Conservation (phyloP, 2,113 vertebrate genomes). For the Solea solea region DNA sequence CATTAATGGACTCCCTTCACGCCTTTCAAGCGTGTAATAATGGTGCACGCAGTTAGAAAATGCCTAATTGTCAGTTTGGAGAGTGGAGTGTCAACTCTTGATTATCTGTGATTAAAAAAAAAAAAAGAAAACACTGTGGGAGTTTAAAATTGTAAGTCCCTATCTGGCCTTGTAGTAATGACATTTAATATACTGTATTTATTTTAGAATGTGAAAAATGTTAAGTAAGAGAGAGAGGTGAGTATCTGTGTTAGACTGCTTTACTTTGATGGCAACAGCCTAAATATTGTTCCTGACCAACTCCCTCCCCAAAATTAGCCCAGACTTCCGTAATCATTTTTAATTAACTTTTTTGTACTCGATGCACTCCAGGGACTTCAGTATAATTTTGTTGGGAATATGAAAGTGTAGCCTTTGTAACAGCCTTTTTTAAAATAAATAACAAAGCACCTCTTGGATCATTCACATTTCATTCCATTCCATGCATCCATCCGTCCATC, state of each 20-base stretch:
- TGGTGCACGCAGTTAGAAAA: slow-evolving; percentile 36
- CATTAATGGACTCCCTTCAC: slow-evolving; percentile 54
- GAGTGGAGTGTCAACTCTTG: slow-evolving; percentile 10
- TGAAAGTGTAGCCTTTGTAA: slow-evolving; percentile 1
- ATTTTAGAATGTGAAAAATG: neutral
- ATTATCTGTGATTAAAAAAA: slow-evolving; percentile 34
- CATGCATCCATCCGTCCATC: too few species aligned
- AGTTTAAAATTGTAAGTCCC: neutral
- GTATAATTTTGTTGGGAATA: neutral
- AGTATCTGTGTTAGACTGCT: too few species aligned
- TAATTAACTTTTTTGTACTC: neutral
- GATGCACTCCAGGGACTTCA: neutral
- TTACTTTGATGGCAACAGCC: neutral
- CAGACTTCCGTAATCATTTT: neutral
- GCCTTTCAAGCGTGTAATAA: slow-evolving; percentile 52
- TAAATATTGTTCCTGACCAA: neutral
- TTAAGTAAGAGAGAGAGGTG: neutral
- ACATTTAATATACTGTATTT: neutral
- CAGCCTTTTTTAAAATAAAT: neutral
- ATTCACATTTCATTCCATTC: neutral
- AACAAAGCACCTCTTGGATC: neutral
- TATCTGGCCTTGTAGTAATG: neutral
- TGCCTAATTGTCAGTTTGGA: slow-evolving; percentile 23
- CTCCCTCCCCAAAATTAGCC: neutral
- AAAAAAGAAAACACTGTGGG: neutral